phyloP scores from a whole-genome alignment of 1,140 invertebrate species.

The Chrysomallon squamiferum region DNA sequence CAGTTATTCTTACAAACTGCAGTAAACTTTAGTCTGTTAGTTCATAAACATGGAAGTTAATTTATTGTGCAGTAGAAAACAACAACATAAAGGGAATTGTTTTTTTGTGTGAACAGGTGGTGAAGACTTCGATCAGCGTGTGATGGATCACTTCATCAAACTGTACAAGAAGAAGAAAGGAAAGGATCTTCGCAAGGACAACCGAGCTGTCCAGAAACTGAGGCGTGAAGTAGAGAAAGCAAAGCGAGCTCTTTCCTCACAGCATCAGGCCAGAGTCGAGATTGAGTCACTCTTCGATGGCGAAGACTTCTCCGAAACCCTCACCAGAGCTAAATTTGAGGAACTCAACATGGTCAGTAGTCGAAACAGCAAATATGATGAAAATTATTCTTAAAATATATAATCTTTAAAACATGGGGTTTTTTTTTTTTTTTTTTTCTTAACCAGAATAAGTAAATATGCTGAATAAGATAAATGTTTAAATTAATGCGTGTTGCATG shows the following conservation, averaged over 20 bases:
- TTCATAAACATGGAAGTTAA: no score
- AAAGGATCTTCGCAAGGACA: constrained; percentile 94
- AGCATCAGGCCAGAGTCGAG: constrained; percentile 97
- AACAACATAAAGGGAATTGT: neutral
- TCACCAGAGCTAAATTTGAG: constrained; percentile 99
- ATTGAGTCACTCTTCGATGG: constrained; percentile 99
- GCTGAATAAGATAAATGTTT: no score
- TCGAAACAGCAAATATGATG: neutral
- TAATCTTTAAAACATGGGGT: neutral
- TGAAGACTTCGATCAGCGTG: constrained; percentile 98
- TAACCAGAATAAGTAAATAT: no score
- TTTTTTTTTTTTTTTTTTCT: neutral
- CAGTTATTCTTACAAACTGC: neutral
- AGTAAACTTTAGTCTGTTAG: no score
- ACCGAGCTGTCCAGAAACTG: constrained; percentile 94
- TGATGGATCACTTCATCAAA: constrained; percentile 99
- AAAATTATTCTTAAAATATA: neutral
- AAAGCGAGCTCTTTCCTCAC: constrained; percentile 92
- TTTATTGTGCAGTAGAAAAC: no score
- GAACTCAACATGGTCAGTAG: constrained; percentile 91
- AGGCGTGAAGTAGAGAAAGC: constrained; percentile 97
- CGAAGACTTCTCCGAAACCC: constrained; percentile 98
- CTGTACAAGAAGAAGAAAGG: constrained; percentile 99
- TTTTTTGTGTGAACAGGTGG: constrained; percentile 72
- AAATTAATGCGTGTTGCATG: no score